A percentile compares a stretch with the other conserved stretches of the same genome.
These are phyloP conservation scores for Apogon hyalosoma DNA, from an alignment of 2,797 vertebrate genomes.

Conservation along the genomic window DNA sequence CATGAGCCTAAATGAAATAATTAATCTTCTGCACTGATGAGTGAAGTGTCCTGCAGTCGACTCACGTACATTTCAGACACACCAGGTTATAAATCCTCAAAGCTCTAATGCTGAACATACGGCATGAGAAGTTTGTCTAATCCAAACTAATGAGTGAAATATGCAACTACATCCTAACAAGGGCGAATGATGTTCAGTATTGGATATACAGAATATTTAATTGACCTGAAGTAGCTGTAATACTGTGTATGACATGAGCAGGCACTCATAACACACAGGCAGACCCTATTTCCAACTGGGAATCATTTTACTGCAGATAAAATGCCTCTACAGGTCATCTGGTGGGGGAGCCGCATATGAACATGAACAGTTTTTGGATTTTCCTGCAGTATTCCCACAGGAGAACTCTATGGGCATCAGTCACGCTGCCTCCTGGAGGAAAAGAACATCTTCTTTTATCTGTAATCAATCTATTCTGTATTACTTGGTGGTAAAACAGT, in stretches of 20 bases:
- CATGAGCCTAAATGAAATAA: conserved; percentile 33
- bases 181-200: conserved; percentile 7
- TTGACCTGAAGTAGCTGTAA: conserved; percentile 83
- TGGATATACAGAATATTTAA: conserved; percentile 6
- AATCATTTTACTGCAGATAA: background rate
- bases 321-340: conserved; percentile 4
- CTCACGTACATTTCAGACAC: conserved; percentile 12
- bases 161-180: conserved; percentile 1
- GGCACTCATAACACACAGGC: background rate
- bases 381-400: background rate
- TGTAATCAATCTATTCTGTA: conserved; percentile 5
- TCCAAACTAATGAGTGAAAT: conserved; percentile 25
- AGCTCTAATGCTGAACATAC: conserved; percentile 26
- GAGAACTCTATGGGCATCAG: background rate
- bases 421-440: background rate
- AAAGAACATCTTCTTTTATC: background rate
- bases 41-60: conserved; percentile 29
- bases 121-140: conserved; percentile 54
- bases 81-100: conserved; percentile 15
- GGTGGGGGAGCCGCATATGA: background rate
- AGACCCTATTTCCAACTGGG: conserved; percentile 11
- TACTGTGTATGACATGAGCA: conserved; percentile 6
- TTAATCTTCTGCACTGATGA: conserved; percentile 27
- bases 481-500: background rate
- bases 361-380: conserved; percentile 7